Base-by-base conservation (phyloP, 2,888 invertebrate species). In the Dicycla oo region DNA sequence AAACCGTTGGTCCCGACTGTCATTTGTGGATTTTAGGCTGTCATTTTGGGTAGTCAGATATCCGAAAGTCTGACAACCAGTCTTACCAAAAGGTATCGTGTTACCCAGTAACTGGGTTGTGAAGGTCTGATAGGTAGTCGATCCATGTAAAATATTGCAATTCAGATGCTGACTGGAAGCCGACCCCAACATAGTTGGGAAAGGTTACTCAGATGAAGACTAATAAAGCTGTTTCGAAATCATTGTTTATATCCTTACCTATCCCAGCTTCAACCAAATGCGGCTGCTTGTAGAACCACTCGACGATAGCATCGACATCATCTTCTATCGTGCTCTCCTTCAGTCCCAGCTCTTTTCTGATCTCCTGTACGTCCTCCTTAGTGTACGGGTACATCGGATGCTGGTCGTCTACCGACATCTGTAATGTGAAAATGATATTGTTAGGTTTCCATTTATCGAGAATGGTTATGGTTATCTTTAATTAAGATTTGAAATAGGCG, bases 221-320 rank as follows among this genome's bases (percentile, higher is more conserved):
- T 53, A 23, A 26, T 30, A 20, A 30, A 30, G 30, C 34, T 34
- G 30, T 6, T 20, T 30, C 20, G 20, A 30, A 23, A 1, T 26
- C 1, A 38, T 40, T 26, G n/a, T 58, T 10, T 51, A 8, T 54
- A 10, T 20, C 13, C 73, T 86, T 86, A 94, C 94, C 91, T 63
- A 94, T 92, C 3, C 92, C 92, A 71, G 93, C 92, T 49, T 91
- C 91, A 15, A 91, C 88, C 7, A 95, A 82, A 87, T 94, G 94
- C 0, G 94, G 93, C 65, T 94, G 92, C 65, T 93, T 94, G 11
- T 90, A 82, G 51, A 93, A 93, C 94, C 94, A 94, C 30, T 93
- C 94, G 49, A 93, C 66, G 7, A 94, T 89, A 0, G 92, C 90
- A 38, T 93, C 93, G 0, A 94, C 88, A 68, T 93, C 94, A 77